Conservation (phyloP, 2,888 invertebrate species). For the Itoplectis maculator region DNA sequence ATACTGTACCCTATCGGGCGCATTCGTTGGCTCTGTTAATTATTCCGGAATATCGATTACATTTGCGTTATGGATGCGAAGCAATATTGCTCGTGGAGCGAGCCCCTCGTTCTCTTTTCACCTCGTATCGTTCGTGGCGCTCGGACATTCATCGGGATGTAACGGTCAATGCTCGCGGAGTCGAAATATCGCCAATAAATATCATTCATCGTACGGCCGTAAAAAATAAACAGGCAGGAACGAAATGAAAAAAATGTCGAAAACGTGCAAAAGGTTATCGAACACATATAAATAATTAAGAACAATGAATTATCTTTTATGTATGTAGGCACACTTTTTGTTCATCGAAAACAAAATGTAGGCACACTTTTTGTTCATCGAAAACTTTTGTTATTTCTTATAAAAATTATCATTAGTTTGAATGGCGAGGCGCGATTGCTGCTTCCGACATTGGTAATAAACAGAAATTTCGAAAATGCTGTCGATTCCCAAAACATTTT, state of each 20-base stretch:
- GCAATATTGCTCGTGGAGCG: conserved; percentile 13
- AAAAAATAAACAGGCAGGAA: neutral
- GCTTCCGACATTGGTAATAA: too few relatives aligned
- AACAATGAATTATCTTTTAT: neutral
- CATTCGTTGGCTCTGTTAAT: conserved; percentile 16
- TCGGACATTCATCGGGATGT: conserved; percentile 2
- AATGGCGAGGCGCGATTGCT: too few relatives aligned
- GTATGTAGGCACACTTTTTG: too few relatives aligned
- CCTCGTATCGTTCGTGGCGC: neutral
- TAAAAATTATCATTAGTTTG: too few relatives aligned
- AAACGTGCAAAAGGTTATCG: neutral
- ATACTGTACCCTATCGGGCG: neutral
- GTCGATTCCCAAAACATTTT: too few relatives aligned
- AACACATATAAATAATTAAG: conserved; percentile 1
- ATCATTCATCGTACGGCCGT: neutral
- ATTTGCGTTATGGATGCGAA: conserved; percentile 4
- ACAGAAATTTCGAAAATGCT: too few relatives aligned
- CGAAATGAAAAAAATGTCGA: neutral
- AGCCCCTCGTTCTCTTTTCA: neutral
- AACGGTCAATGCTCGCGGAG: neutral
- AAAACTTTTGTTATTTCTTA: neutral
- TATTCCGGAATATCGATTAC: conserved; percentile 24
- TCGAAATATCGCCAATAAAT: conserved; percentile 6
- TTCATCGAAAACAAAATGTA: neutral
- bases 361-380: neutral